Conservation (phyloP, 1,140 invertebrate genomes). For the Rhynchophorus ferrugineus region DNA sequence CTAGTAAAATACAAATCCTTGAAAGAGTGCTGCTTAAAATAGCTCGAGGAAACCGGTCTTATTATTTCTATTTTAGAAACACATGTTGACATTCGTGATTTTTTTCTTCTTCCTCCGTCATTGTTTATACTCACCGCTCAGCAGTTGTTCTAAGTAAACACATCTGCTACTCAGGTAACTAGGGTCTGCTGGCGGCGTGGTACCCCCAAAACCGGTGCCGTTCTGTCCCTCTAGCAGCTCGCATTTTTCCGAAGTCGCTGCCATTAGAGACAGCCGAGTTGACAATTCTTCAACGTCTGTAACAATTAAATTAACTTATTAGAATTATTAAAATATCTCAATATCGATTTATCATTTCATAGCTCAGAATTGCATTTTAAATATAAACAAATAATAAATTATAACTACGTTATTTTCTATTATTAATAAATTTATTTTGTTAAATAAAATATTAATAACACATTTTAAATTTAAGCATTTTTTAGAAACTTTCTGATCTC, state of each 20-base stretch:
- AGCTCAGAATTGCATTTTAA: no score
- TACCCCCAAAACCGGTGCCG: constrained; percentile 17
- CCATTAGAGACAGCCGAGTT: constrained; percentile 42
- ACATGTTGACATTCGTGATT: not conserved
- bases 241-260: constrained; percentile 38
- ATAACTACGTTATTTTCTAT: no score
- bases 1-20: no score
- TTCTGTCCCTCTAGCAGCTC: constrained; percentile 25
- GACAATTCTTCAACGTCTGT: constrained; percentile 47
- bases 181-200: constrained; percentile 15
- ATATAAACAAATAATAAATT: no score
- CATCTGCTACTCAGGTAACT: constrained; percentile 35
- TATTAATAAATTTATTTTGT: no score
- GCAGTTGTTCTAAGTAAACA: constrained; percentile 38
- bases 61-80: not conserved
- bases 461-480: no score
- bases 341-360: no score
- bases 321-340: no score
- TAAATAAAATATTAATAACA: no score
- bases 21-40: not conserved
- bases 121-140: constrained; percentile 30
- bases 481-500: no score
- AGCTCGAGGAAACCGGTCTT: not conserved
- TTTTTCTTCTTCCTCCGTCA: constrained; percentile 4
- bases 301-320: constrained; percentile 23